Evolutionary conservation across 1,140 invertebrate species (phyloP).

Genomic region (Periplaneta americana): DNA sequence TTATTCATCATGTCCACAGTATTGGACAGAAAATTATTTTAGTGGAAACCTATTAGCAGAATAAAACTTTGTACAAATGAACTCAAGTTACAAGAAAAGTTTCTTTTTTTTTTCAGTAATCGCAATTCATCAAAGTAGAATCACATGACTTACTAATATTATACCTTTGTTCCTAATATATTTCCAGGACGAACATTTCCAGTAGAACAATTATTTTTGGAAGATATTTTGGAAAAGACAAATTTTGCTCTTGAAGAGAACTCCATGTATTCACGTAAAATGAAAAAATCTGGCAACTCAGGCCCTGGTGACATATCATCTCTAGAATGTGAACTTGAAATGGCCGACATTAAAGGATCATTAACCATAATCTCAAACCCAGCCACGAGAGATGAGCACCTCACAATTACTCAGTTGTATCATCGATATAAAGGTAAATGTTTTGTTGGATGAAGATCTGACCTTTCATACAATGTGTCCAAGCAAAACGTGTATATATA

Average conservation of each 20-base stretch:
- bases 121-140: no score
- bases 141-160: no score
- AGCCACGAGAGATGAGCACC: conserved; percentile 60
- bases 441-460: background rate
- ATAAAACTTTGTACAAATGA: no score
- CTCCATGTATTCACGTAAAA: conserved; percentile 56
- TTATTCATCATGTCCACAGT: no score
- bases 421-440: conserved; percentile 48
- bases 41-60: no score
- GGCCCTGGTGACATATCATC: conserved; percentile 38
- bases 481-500: no score
- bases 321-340: conserved; percentile 51
- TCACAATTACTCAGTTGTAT: conserved; percentile 56
- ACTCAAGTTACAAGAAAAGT: no score
- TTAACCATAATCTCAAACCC: conserved; percentile 45
- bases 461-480: no score
- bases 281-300: conserved; percentile 43
- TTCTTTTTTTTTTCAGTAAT: no score
- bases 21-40: no score
- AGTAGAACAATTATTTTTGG: conserved; percentile 71
- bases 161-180: no score
- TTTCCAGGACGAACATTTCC: conserved; percentile 61
- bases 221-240: conserved; percentile 65
- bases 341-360: conserved; percentile 47
- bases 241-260: conserved; percentile 67